Base-by-base conservation (phyloP, 2,113 vertebrate genomes). In the Ictidomys tridecemlineatus region DNA sequence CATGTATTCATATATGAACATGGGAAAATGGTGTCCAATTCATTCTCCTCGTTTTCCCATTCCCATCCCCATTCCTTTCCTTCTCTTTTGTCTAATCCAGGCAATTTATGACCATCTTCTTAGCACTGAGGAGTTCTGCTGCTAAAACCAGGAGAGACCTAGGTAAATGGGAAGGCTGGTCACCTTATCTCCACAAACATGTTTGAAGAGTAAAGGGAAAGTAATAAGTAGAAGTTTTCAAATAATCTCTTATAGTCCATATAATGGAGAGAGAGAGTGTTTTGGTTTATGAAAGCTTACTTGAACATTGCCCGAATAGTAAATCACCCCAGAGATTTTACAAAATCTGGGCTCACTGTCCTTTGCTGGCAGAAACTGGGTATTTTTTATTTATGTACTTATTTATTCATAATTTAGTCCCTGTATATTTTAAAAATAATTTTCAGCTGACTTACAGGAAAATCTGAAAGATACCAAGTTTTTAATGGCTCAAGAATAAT, bases 331-430 rank as follows among this genome's bases (percentile, higher is more conserved):
- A 11, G 61, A 96, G 89, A 92, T 48, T 30, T 45, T 82, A 91
- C 11, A 56, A 74, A 91, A 82, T 95, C 39, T 92, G 56, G 24
- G 48, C 39, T 85, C 69, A 89, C 70, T 91, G 28, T 97, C 37
- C 39, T 93, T 90, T 95, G 30, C 61, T 96, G 76, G 77, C 20
- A 94, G 77, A 94, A 94, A 45, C 18, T 77, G n/a, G 32, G 0
- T 92, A 78, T 89, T 92, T 94, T 96, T 82, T 39, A 85, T 95
- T 95, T 87, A 63, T 85, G 26, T 61, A 34, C 32, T 94, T 87
- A 93, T 51, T 95, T 93, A 89, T 94, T 95, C 42, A 96, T 96
- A 90, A 94, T 97, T 94, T 89, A 91, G 95, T 90, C 61, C 85
- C 12, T 70, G 45, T 13, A 48, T 82, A 69, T 30, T 93, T 39